Base-by-base conservation (phyloP, 1,140 invertebrate species). In the Neotoxoptera formosana region DNA sequence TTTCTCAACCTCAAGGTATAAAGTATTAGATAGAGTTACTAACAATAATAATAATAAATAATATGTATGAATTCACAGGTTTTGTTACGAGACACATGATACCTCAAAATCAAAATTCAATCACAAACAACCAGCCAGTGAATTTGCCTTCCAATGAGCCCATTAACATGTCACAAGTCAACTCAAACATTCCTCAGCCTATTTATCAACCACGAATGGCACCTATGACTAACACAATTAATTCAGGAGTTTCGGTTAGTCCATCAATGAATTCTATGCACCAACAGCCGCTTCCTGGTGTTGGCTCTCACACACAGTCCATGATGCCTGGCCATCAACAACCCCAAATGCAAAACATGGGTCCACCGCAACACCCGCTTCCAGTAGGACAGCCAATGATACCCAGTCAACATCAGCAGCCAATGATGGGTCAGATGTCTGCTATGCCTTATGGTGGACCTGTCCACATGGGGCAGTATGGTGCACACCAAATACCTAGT, bases 401-500 rank as follows among this genome's bases (percentile, higher is more conserved):
- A 21, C 25, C 84, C 21, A 89, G 34, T 83, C 93, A 93, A 83
- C 93, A 89, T 76, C 67, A 81, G 4, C 67, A 90, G 60, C 56
- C 93, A 83, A 67, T 90, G 93, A 56, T 76, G 30, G 56, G 88
- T 36, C 93, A 76, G 41, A 51, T 81, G 47, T 34, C 56, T 51
- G 20, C 89, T 45, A 41, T 81, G 60, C n/a, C 56, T 81, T 93
- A 93, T 53, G 60, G 67, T 7, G 20, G 47, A 23, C 67, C 93
- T 7, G 30, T 83, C 1, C 86, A 88, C 36, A 93, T 93, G 93
- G 84, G 87, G 51, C 87, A 56, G 20, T 90, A 89, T n/a, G 25
- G 56, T 51, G 7, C 88, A 90, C 93, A 93, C 34, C 88, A 34
- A 47, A 90, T 90, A 47, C 93, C 93, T 88, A 93, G 84, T 93